Conservation (phyloP, 2,797 vertebrate species). For the Lemur catta region DNA sequence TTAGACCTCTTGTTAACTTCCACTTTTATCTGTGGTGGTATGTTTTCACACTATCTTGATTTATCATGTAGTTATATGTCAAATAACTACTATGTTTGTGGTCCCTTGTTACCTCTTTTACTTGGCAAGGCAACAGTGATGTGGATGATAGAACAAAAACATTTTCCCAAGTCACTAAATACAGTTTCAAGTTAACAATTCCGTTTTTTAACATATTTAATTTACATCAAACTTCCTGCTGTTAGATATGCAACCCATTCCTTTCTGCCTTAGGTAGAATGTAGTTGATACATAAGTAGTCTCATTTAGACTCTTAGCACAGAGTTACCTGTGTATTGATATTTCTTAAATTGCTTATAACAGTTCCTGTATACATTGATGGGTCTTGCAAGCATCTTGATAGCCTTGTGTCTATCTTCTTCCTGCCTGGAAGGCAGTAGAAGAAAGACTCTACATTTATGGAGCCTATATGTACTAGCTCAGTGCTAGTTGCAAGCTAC, state of each 20-base stretch:
- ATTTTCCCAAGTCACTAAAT: not conserved
- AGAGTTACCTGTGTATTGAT: not conserved
- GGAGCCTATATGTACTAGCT: not conserved
- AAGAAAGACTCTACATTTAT: not conserved
- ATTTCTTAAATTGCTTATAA: conserved; percentile 44
- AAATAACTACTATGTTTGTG: not conserved
- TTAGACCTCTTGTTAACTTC: conserved; percentile 27
- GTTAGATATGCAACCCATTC: not conserved
- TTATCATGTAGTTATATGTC: conserved; percentile 12
- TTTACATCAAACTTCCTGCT: not conserved
- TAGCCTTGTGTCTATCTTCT: not conserved
- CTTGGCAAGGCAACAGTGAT: not conserved
- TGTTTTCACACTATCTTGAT: conserved; percentile 39
- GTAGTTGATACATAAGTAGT: conserved; percentile 19
- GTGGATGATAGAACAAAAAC: not conserved
- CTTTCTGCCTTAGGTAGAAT: conserved; percentile 41
- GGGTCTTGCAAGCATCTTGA: conserved; percentile 31
- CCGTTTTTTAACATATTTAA: not conserved
- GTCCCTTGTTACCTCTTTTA: not conserved
- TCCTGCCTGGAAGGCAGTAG: conserved; percentile 13
- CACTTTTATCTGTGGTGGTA: not conserved
- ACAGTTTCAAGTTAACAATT: not conserved
- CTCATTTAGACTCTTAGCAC: conserved; percentile 32
- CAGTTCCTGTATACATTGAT: conserved; percentile 7
- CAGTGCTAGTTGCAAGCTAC: not conserved